Evolutionary conservation across 2,888 invertebrate species (phyloP).

Genomic region (Acrocera orbiculus): DNA sequence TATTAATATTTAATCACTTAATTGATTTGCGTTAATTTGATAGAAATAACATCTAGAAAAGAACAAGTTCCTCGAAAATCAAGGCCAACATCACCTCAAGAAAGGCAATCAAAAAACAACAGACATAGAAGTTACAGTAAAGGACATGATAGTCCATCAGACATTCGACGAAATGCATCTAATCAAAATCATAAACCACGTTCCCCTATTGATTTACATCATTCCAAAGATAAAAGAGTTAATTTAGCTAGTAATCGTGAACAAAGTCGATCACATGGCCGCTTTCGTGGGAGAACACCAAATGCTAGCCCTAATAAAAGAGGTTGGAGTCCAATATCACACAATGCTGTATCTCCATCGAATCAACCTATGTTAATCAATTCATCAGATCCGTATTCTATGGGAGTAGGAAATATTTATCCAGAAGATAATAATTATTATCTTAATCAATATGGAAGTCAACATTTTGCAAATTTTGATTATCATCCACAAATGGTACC

Average conservation of each 20-base stretch:
- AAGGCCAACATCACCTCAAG: conserved; percentile 13
- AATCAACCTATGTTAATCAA: no score
- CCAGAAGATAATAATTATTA: no score
- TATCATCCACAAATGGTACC: no score
- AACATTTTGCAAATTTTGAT: no score
- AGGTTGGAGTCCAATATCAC: conserved; percentile 17
- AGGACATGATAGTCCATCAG: conserved; percentile 23
- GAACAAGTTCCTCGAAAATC: conserved; percentile 3
- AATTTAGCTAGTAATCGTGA: conserved; percentile 15
- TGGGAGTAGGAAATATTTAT: no score
- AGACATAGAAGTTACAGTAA: conserved; percentile 9
- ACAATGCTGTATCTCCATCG: no score
- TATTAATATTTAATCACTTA: background rate
- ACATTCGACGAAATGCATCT: conserved; percentile 19
- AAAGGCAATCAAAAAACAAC: conserved; percentile 8
- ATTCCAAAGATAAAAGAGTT: conserved; percentile 17
- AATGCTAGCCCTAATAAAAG: conserved; percentile 20
- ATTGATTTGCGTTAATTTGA: background rate
- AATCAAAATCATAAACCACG: conserved; percentile 13
- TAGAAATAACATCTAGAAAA: background rate
- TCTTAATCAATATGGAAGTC: no score
- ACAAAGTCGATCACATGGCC: conserved; percentile 13
- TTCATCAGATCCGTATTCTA: no score
- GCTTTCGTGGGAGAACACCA: conserved; percentile 18
- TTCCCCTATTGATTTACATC: conserved; percentile 20